Base-by-base conservation (phyloP, 2,797 vertebrate genomes). In the Pampus argenteus region DNA sequence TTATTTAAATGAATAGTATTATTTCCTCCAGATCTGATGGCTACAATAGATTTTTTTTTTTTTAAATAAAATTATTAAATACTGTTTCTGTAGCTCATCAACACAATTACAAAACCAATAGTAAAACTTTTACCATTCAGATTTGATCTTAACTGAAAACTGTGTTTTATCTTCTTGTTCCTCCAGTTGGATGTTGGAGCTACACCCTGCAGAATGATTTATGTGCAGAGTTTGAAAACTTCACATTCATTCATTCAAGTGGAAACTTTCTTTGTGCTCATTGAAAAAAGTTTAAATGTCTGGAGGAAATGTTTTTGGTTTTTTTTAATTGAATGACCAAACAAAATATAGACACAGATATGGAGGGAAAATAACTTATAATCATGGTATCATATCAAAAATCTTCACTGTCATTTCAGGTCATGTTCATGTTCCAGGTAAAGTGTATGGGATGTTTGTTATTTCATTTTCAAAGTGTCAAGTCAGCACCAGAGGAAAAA, bases 381-480 rank as follows among this genome's bases (percentile, higher is more conserved):
- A 54, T 13, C 4, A 61, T 59, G 15, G 36, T n/a, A 45, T 31
- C 10, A 11, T 36, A 34, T 54, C 10, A 38, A 25, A 56, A 15
- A 50, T 67, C 15, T 63, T 66, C 42, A 26, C 17, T 25, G 56
- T 10, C 6, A 29, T 66, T 18, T 28, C 8, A 22, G 58, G 42
- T 59, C 36, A 72, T 70, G 25, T 66, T 62, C 56, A 76, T 42
- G 31, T 58, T 54, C 23, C 20, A 62, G 23, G 57, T 15, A 15
- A 60, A n/a, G 23, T 57, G 42, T 51, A 66, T 52, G 58, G 29
- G 11, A n/a, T 60, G 49, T 62, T 57, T 60, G 0, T 47, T 15
- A 49, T 66, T 73, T 66, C 11, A 61, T 78, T 73, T 65, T 10
- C 58, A 63, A 51, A 48, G 28, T 60, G 52, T 23, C 1, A 4